phyloP scores from a whole-genome alignment of 2,797 vertebrate genomes.

The Melanotaenia pygmaea region DNA sequence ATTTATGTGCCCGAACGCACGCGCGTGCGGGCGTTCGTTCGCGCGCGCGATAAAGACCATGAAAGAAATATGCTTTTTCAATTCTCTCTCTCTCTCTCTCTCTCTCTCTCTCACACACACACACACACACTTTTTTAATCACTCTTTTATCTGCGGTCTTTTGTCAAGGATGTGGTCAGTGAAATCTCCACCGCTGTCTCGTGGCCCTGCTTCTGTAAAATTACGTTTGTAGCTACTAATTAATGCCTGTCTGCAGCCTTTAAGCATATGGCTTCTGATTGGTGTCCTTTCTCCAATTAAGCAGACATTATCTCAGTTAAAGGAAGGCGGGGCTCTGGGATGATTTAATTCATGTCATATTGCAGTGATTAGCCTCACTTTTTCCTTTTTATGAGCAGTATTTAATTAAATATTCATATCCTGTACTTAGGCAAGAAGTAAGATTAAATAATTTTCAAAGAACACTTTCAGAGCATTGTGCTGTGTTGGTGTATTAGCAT shows the following conservation, averaged over 20 bases:
- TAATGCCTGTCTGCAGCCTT: constrained; percentile 30
- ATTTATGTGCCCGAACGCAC: not conserved
- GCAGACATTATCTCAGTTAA: constrained; percentile 32
- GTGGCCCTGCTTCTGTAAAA: constrained; percentile 34
- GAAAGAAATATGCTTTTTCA: constrained; percentile 10
- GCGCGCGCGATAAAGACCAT: constrained; percentile 4
- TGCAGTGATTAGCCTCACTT: constrained; percentile 10
- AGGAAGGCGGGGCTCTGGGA: not conserved
- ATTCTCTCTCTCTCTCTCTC: not conserved
- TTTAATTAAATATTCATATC: constrained; percentile 2
- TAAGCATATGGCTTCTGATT: constrained; percentile 48
- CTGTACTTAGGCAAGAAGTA: not conserved
- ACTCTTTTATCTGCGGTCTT: not conserved
- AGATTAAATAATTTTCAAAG: constrained; percentile 4
- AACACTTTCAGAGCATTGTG: not conserved
- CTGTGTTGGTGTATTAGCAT: not conserved
- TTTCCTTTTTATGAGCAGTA: not conserved
- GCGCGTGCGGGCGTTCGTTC: not conserved
- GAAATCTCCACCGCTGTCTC: not conserved
- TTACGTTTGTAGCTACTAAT: constrained; percentile 48
- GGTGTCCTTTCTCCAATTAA: constrained; percentile 51
- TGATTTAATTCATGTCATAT: constrained; percentile 11
- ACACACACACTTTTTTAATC: not conserved
- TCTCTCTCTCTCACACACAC: rapidly evolving
- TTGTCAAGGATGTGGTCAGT: not conserved